Evolutionary conservation across 92 coral and sea anemone genomes (phyloP), one percentile per base, ranked within the genome.

Genomic region (Palythoa heliodiscus): DNA sequence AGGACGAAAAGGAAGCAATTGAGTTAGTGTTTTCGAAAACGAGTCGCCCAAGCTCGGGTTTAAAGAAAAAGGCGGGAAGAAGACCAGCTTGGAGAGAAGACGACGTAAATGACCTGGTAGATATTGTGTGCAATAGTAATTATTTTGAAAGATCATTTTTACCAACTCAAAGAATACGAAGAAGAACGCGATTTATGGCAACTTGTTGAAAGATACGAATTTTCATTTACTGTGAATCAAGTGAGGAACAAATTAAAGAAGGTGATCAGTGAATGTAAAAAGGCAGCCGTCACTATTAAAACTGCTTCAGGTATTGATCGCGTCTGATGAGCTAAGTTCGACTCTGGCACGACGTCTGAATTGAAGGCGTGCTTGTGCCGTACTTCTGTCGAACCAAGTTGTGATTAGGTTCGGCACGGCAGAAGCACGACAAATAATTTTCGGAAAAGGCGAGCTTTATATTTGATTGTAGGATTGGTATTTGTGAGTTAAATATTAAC

Each of bases 161-260:
- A 66, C 52, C 57, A 64, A 81, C 57, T 64, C 75, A 71, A 66
- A 81, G 71, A 81, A 81, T 72, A 79, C 84, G 55, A 61, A 79
- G 50, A 79, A 79, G 54, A 79, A 79, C 73, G 20, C 23, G 43
- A 72, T 79, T 70, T 79, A 79, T 79, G 64, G 19, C 64, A 3
- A 79, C 20, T 52, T 79, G 84, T 72, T 60, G 72, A 2, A 79
- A 54, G 69, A 61, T 6, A 57, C 22, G n/a, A 57, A 61, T 61
- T 61, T n/a, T n/a, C 69, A 61, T 61, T 61, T 61, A 61, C 24
- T 61, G 69, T 61, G 23, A 61, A 17, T 61, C 69, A 61, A 61
- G 69, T 61, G 69, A 61, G 69, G 69, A 61, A 61, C 25, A 61
- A 61, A 19, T 61, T 61, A 61, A 61, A 61, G 69, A 61, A 61